Evolutionary conservation across 2,888 invertebrate species (phyloP), one percentile per base, ranked within the genome.

Genomic region (Metopia argyrocephala): DNA sequence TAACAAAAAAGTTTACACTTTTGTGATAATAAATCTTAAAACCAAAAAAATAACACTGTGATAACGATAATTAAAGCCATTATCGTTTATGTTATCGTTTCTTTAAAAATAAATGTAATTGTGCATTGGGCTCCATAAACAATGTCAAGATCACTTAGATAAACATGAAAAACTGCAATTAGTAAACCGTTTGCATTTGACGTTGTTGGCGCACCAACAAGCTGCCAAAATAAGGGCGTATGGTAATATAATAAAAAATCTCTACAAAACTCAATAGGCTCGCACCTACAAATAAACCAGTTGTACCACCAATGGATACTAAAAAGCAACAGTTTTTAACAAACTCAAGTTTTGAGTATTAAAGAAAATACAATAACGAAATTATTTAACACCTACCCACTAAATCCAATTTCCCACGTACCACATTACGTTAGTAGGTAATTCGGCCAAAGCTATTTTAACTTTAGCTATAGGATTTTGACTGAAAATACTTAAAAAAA

Each of bases 391-490:
- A 27, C 92, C 90, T 87, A 94, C 95, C 95, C 1, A 95, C 94
- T 88, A 96, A 91, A 90, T 95, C 95, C 82, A 96, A 88, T 76
- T 93, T 92, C 31, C 94, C 95, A 80, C 94, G 92, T 0, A 95
- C 94, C 5, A 95, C 94, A 86, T 94, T 95, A 78, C 96, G 91
- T 84, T 94, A 15, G 93, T 93, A 0, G 96, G 95, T 65, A 95
- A 88, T 76, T 93, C 92, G 4, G 94, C 92, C 28, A 95, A 87
- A 7, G 92, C 92, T 61, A 95, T 91, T 83, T 93, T 92, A 0
- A 95, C 92, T 15, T 90, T 91, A 0, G 93, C 88, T 12, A 88
- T 82, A 0, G 89, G 86, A 71, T 80, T 86, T 64, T 87, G 84
- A 48, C 86, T 89, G 25, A 86, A 84, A 38, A 89, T 85, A 54